Evolutionary conservation across 2,888 invertebrate species (phyloP).

Genomic region (Zhengitettix transpicula): DNA sequence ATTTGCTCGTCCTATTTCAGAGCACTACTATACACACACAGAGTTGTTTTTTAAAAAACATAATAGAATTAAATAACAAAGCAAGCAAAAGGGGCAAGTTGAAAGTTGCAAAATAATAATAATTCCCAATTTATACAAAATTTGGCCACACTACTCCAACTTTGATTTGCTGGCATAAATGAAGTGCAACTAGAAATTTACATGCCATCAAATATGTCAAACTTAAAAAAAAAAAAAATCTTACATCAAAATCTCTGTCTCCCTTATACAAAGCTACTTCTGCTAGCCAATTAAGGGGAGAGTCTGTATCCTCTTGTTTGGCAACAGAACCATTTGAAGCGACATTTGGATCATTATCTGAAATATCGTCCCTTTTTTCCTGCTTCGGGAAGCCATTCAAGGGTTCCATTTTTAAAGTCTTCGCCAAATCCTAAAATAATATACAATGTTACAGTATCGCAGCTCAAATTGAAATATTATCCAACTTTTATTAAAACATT

Average conservation of each 20-base stretch:
- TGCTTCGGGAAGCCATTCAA: slow-evolving; percentile 21
- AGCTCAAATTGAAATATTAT: background rate
- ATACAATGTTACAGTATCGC: background rate
- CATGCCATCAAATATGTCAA: too few relatives aligned
- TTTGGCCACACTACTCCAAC: too few relatives aligned
- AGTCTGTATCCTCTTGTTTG: slow-evolving; percentile 36
- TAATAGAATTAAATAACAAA: too few relatives aligned
- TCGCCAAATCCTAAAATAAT: slow-evolving; percentile 15
- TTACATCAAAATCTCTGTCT: slow-evolving; percentile 18
- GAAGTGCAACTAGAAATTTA: too few relatives aligned
- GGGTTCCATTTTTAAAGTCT: slow-evolving; percentile 20
- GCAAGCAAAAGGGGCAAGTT: too few relatives aligned
- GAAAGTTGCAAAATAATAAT: too few relatives aligned
- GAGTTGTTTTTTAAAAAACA: too few relatives aligned
- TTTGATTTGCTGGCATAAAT: too few relatives aligned
- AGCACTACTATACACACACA: too few relatives aligned
- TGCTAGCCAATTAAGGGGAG: slow-evolving; percentile 47
- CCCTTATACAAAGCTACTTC: slow-evolving; percentile 46
- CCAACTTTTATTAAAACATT: background rate
- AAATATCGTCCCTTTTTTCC: slow-evolving; percentile 25
- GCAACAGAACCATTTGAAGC: slow-evolving; percentile 24
- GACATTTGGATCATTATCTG: slow-evolving; percentile 29
- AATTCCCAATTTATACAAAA: too few relatives aligned
- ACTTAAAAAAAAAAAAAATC: too few relatives aligned
- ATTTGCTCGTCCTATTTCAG: too few relatives aligned